Percentiles rank a stretch among this genome's conserved stretches.
Evolutionary conservation across 2,113 vertebrate genomes (phyloP).

Genomic region (Gymnarchus niloticus): DNA sequence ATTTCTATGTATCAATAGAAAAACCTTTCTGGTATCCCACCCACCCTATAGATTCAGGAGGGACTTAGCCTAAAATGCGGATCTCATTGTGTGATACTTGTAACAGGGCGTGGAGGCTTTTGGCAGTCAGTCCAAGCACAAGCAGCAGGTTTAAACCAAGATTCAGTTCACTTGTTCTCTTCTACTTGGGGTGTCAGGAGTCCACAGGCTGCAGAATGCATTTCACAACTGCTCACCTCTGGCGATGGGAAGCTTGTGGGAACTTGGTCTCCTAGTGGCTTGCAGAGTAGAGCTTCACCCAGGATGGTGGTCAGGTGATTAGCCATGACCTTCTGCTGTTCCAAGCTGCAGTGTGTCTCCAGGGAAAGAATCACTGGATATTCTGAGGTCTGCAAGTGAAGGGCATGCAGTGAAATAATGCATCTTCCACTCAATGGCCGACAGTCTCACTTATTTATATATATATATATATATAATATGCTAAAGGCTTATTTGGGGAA

Average conservation of each 20-base stretch:
- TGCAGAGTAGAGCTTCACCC: slow-evolving; percentile 74
- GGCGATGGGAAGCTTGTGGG: slow-evolving; percentile 77
- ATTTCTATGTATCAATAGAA: neutral
- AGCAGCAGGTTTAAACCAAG: neutral
- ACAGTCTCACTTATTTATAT: no score
- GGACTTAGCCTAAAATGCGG: neutral
- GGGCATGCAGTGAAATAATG: neutral
- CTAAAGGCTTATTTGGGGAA: no score
- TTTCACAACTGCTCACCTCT: slow-evolving; percentile 61
- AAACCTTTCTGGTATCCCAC: neutral
- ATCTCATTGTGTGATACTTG: neutral
- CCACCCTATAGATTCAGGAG: neutral
- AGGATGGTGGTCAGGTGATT: slow-evolving; percentile 75
- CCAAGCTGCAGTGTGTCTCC: slow-evolving; percentile 90
- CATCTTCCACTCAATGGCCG: neutral
- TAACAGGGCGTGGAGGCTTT: neutral
- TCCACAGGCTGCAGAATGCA: neutral
- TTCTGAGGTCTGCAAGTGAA: slow-evolving; percentile 64
- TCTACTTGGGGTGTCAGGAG: no score
- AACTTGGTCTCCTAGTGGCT: slow-evolving; percentile 66
- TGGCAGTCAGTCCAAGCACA: neutral
- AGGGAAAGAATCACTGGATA: slow-evolving; percentile 93
- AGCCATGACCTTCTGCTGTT: slow-evolving; percentile 86
- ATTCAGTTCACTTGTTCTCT: no score
- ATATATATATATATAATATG: no score